phyloP scores from a whole-genome alignment of 2,888 invertebrate species.

The Sisyra nigra region DNA sequence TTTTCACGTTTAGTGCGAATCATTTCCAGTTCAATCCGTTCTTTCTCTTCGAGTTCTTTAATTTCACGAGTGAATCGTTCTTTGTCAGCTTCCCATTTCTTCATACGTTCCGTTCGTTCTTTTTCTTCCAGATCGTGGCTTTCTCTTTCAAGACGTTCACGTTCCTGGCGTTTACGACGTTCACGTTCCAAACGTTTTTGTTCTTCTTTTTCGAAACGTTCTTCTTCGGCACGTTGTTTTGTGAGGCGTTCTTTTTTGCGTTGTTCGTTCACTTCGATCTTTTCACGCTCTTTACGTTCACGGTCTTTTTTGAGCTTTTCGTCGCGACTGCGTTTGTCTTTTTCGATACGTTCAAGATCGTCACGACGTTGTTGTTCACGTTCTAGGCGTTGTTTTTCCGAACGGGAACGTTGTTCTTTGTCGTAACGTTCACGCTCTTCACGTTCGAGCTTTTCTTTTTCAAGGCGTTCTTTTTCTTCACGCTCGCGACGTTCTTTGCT shows the following conservation, averaged over 20 bases:
- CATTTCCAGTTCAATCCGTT: slow-evolving; percentile 18
- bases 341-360: background rate
- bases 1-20: slow-evolving; percentile 19
- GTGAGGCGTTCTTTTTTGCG: slow-evolving; percentile 10
- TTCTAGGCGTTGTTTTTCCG: too few relatives aligned
- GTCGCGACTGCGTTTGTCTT: slow-evolving; percentile 15
- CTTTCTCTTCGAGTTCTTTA: slow-evolving; percentile 22
- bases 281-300: slow-evolving; percentile 9
- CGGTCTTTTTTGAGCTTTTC: slow-evolving; percentile 10
- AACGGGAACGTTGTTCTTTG: too few relatives aligned
- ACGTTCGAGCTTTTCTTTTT: slow-evolving; percentile 5
- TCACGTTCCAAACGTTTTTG: slow-evolving; percentile 14
- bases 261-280: slow-evolving; percentile 8
- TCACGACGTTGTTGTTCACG: too few relatives aligned
- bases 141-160: slow-evolving; percentile 10
- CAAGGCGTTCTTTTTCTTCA: slow-evolving; percentile 10
- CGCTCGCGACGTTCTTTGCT: background rate
- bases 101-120: slow-evolving; percentile 23
- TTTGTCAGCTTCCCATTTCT: slow-evolving; percentile 25
- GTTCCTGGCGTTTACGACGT: slow-evolving; percentile 12
- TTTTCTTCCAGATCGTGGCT: slow-evolving; percentile 12
- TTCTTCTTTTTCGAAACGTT: slow-evolving; percentile 15
- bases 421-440: background rate
- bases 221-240: slow-evolving; percentile 9
- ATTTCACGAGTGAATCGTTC: slow-evolving; percentile 21